phyloP scores from a whole-genome alignment of 2,113 vertebrate genomes.

The Callospermophilus lateralis region DNA sequence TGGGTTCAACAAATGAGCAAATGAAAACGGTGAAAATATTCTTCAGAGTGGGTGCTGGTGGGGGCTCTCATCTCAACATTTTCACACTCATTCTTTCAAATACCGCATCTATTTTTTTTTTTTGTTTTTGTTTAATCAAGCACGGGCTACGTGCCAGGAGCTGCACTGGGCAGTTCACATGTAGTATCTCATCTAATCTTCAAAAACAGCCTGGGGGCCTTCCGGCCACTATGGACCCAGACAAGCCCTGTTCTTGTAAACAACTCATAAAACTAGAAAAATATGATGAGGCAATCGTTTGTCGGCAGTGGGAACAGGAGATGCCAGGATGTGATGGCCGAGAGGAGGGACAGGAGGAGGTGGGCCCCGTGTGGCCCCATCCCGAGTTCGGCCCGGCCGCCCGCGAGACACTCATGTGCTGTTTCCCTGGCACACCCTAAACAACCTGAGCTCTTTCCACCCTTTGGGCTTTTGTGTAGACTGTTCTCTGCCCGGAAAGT shows the following conservation, averaged over 20 bases:
- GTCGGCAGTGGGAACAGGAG: background rate
- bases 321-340: accelerated
- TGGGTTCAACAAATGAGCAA: background rate
- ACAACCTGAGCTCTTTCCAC: background rate
- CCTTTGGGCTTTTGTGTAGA: background rate
- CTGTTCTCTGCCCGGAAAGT: background rate
- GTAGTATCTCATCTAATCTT: conserved; percentile 30
- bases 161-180: background rate
- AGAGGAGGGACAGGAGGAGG: background rate
- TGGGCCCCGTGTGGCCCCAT: accelerated
- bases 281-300: background rate
- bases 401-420: accelerated
- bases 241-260: conserved; percentile 13
- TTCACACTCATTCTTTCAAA: background rate
- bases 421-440: background rate
- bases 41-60: background rate
- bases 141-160: background rate
- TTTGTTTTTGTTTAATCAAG: background rate
- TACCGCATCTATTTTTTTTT: background rate
- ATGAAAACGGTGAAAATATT: background rate
- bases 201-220: background rate
- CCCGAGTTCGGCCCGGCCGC: background rate
- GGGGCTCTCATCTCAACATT: background rate
- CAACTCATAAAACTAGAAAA: background rate
- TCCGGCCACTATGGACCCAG: background rate